phyloP scores from a whole-genome alignment of 23 tunicate genomes.

The Ascidia mentula region DNA sequence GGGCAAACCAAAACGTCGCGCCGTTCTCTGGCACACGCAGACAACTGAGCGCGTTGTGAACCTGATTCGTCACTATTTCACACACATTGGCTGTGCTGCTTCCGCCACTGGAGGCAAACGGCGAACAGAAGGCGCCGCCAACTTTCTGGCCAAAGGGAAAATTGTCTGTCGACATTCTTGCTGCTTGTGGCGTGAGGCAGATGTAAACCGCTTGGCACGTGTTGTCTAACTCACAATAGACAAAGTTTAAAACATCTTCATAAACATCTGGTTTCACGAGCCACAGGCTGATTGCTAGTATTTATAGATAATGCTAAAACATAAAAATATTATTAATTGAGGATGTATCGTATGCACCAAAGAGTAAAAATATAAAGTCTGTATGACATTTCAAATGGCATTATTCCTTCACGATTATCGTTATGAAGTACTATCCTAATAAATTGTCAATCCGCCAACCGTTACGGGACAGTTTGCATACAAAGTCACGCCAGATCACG shows the following conservation, averaged over 20 bases:
- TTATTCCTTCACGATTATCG: too few species aligned
- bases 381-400: too few species aligned
- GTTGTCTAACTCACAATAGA: conserved; percentile 6
- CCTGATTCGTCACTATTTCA: conserved; percentile 13
- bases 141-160: neutral
- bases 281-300: neutral
- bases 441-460: too few species aligned
- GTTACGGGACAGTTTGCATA: too few species aligned
- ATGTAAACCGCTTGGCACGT: conserved; percentile 2
- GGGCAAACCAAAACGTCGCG: conserved; percentile 28
- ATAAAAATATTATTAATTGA: too few species aligned
- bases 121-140: conserved; percentile 2
- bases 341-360: too few species aligned
- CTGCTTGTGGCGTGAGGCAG: neutral
- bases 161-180: conserved; percentile 5
- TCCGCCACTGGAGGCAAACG: neutral
- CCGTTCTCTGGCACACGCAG: conserved; percentile 12
- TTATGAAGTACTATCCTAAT: too few species aligned
- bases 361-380: too few species aligned
- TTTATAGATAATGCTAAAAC: neutral
- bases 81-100: conserved; percentile 1
- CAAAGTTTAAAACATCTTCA: neutral
- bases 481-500: too few species aligned
- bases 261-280: neutral
- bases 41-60: conserved; percentile 22